phyloP scores from a whole-genome alignment of 1,140 invertebrate species.

The Chironomus striatipennis region DNA sequence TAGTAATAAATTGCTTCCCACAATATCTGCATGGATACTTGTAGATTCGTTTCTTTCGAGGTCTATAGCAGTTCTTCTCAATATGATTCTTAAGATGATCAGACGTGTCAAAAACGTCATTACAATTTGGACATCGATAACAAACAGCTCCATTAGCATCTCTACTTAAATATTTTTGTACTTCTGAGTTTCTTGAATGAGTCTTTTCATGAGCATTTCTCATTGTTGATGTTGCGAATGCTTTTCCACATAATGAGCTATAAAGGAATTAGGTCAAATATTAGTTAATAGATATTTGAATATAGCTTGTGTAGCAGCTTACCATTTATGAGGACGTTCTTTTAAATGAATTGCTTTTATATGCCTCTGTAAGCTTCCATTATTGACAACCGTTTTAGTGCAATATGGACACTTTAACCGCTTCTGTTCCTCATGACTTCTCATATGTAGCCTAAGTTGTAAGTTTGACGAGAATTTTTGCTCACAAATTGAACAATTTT shows the following conservation, averaged over 20 bases:
- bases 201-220: neutral
- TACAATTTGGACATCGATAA: neutral
- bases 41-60: neutral
- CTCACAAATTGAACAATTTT: neutral
- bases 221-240: neutral
- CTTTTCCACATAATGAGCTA: neutral
- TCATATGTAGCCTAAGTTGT: neutral
- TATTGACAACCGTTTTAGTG: neutral
- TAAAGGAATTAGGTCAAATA: neutral
- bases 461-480: neutral
- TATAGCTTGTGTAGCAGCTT: neutral
- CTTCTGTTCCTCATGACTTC: neutral
- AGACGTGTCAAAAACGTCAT: neutral
- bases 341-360: neutral
- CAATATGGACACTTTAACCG: neutral
- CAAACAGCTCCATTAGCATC: neutral
- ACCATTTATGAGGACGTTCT: neutral
- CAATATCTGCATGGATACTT: conserved; percentile 7
- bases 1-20: neutral
- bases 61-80: neutral
- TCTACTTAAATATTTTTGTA: neutral
- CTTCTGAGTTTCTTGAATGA: neutral
- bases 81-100: neutral
- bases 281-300: neutral
- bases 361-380: neutral